A percentile compares a stretch with the other conserved stretches of the same genome.
Evolutionary conservation across 2,113 vertebrate species (phyloP).

Genomic region (Microcebus griseorufus): DNA sequence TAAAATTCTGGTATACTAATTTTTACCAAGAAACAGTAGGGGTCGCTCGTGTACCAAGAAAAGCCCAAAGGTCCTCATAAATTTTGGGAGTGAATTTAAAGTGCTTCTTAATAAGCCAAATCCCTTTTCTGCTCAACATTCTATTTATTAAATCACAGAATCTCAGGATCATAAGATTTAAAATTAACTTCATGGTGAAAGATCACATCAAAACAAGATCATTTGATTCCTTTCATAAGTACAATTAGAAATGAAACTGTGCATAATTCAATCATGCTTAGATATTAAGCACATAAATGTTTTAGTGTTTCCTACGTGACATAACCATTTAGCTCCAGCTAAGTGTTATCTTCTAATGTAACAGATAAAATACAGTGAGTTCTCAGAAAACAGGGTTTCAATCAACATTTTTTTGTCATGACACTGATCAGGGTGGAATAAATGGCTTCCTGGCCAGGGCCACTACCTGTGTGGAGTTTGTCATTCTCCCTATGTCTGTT

Average conservation of each 20-base stretch:
- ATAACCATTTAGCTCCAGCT: not conserved
- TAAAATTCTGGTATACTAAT: not conserved
- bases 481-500: not conserved
- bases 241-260: constrained; percentile 41
- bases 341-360: constrained; percentile 20
- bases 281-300: constrained; percentile 24
- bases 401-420: not conserved
- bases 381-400: not conserved
- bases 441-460: not conserved
- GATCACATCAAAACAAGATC: not conserved
- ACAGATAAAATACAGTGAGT: not conserved
- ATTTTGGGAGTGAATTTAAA: constrained; percentile 28
- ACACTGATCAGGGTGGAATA: not conserved
- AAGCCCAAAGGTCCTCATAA: not conserved
- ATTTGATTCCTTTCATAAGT: not conserved
- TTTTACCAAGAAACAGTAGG: constrained; percentile 51
- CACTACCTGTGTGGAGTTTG: not conserved
- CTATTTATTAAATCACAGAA: constrained; percentile 26
- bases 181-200: constrained; percentile 39
- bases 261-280: constrained; percentile 22
- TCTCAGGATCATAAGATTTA: not conserved
- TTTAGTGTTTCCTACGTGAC: not conserved
- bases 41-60: constrained; percentile 52
- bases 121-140: not conserved
- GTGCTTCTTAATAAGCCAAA: constrained; percentile 8